Percentiles rank a stretch among this genome's conserved stretches.
Evolutionary conservation across 2,888 invertebrate genomes (phyloP).

Genomic region (Frankliniella fusca): DNA sequence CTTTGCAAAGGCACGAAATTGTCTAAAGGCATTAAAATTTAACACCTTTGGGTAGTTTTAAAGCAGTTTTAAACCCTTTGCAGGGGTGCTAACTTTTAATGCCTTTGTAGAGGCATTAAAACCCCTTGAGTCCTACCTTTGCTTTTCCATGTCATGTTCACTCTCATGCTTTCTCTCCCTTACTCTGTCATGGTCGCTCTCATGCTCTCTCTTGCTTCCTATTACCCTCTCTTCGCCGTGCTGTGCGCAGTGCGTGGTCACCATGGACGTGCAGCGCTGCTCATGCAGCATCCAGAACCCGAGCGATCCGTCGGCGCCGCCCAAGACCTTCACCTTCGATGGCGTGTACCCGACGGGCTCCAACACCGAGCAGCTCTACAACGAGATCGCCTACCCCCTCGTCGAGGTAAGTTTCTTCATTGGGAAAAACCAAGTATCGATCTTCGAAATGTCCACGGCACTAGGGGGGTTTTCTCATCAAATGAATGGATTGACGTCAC

Average conservation of each 20-base stretch:
- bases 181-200: no score
- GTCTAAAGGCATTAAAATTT: no score
- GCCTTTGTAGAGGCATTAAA: no score
- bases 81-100: no score
- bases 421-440: no score
- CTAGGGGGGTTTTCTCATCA: no score
- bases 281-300: conserved; percentile 60
- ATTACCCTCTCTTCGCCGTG: conserved; percentile 29
- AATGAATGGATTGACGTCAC: no score
- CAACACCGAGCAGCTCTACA: conserved; percentile 80
- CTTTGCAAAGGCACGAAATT: no score
- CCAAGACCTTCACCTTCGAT: conserved; percentile 76
- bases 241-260: conserved; percentile 58
- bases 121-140: no score
- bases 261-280: conserved; percentile 60
- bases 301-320: conserved; percentile 55
- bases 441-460: no score
- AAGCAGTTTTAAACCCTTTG: no score
- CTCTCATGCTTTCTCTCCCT: neutral
- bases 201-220: neutral
- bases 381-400: conserved; percentile 77
- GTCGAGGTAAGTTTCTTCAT: conserved; percentile 62
- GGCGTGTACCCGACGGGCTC: conserved; percentile 73
- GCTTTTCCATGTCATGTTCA: neutral
- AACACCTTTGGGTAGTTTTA: no score